Conservation (phyloP, 92 coral and sea anemone species). For the Parazoanthus atlanticus region DNA sequence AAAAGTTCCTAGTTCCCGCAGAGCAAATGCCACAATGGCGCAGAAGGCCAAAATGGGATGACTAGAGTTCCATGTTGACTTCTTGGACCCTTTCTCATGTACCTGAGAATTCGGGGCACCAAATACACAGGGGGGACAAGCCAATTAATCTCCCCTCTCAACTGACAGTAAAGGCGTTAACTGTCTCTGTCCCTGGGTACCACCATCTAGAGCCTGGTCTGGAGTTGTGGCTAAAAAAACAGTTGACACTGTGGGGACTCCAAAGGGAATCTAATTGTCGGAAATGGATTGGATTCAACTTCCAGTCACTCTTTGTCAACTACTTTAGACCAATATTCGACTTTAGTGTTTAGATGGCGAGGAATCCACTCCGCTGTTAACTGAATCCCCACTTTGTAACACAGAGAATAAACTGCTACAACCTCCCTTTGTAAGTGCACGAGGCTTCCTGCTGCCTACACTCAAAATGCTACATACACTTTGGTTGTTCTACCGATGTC, state of each 20-base stretch:
- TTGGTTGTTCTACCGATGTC: constrained; percentile 61
- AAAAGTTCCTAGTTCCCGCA: too few species aligned
- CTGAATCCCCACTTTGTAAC: too few species aligned
- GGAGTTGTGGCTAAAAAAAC: constrained; percentile 44
- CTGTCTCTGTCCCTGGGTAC: too few species aligned
- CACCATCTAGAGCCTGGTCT: too few species aligned
- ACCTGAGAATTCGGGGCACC: neutral
- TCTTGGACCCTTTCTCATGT: neutral
- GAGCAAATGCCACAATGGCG: neutral
- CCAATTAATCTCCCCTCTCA: neutral
- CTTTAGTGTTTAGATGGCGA: constrained; percentile 51
- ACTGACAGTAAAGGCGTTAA: neutral
- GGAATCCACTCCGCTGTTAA: constrained; percentile 53
- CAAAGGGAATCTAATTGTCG: constrained; percentile 45
- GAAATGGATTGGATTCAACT: constrained; percentile 56
- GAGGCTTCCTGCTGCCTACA: constrained; percentile 48
- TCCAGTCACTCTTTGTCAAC: constrained; percentile 58
- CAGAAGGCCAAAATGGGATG: neutral
- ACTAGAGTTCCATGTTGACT: neutral
- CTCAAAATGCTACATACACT: constrained; percentile 41
- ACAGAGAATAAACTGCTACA: neutral
- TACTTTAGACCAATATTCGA: constrained; percentile 66
- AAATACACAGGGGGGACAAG: neutral
- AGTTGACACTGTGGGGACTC: constrained; percentile 53
- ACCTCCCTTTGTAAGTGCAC: constrained; percentile 51